Conservation (phyloP, 2,888 invertebrate species). For the Lasioglossum morio region DNA sequence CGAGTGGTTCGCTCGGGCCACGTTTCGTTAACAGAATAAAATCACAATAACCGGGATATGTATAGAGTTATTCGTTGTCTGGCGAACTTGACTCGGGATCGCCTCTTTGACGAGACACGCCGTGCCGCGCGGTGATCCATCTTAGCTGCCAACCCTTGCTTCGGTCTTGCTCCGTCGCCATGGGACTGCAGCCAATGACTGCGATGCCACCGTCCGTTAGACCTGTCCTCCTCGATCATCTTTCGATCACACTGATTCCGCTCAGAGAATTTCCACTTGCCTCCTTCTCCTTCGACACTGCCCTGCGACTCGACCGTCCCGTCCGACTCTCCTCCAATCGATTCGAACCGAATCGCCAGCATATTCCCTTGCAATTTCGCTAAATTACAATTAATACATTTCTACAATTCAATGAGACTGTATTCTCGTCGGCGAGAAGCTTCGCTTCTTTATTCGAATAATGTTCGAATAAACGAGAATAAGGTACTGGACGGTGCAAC, state of each 20-base stretch:
- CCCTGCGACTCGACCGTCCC: background rate
- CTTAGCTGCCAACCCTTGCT: conserved; percentile 77
- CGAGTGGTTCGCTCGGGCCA: conserved; percentile 33
- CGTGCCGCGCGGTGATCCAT: conserved; percentile 78
- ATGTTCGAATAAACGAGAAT: too few species aligned
- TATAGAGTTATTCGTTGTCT: conserved; percentile 72
- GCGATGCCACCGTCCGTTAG: conserved; percentile 76
- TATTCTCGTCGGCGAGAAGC: too few species aligned
- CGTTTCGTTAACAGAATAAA: conserved; percentile 70
- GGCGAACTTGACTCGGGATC: conserved; percentile 59
- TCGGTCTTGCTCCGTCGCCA: conserved; percentile 47
- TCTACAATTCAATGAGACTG: too few species aligned
- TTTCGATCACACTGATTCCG: conserved; percentile 69
- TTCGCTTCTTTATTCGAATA: too few species aligned
- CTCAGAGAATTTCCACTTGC: conserved; percentile 57
- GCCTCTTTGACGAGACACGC: conserved; percentile 75
- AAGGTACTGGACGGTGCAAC: background rate
- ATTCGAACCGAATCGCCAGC: background rate
- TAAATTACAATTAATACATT: too few species aligned
- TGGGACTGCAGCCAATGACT: conserved; percentile 70
- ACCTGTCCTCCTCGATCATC: conserved; percentile 77
- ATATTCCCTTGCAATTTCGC: too few species aligned
- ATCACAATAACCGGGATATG: conserved; percentile 65
- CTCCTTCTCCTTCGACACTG: conserved; percentile 4
- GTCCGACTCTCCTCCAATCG: background rate